These are phyloP conservation scores for Hipparchia sbordonii DNA, from an alignment of 2,888 invertebrate genomes.

Conservation along the genomic window DNA sequence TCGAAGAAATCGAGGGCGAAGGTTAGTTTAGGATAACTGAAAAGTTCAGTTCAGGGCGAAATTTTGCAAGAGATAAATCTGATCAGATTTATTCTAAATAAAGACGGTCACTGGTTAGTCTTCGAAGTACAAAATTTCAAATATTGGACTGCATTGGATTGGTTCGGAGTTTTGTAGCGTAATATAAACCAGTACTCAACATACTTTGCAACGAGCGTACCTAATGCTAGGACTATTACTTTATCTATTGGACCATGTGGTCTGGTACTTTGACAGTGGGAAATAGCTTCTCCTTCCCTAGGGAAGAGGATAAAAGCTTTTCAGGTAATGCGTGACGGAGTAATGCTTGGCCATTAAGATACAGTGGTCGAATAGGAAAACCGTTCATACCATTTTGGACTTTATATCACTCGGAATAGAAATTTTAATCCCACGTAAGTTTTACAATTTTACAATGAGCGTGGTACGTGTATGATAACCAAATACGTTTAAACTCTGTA, in stretches of 20 bases:
- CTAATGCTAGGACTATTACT: background rate
- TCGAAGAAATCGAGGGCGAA: too few relatives aligned
- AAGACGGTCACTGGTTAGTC: too few relatives aligned
- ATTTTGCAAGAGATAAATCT: too few relatives aligned
- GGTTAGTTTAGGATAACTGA: too few relatives aligned
- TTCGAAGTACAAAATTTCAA: too few relatives aligned
- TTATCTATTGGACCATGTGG: background rate
- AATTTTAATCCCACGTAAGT: background rate
- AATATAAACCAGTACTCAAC: too few relatives aligned
- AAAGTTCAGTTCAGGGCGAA: too few relatives aligned
- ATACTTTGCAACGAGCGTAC: too few relatives aligned
- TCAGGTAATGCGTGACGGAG: constrained; percentile 11
- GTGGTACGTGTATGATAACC: background rate
- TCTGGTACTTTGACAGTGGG: background rate
- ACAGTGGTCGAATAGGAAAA: background rate
- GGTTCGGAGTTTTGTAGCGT: too few relatives aligned
- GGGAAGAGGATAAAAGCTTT: background rate
- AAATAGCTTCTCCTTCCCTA: background rate
- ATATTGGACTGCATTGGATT: too few relatives aligned
- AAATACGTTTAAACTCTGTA: background rate
- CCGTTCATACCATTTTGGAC: background rate
- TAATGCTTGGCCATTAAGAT: constrained; percentile 11
- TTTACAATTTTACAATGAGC: background rate
- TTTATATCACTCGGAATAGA: background rate
- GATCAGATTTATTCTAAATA: too few relatives aligned